Base-by-base conservation (phyloP, 2,888 invertebrate species). In the Drosophila niveifrons region DNA sequence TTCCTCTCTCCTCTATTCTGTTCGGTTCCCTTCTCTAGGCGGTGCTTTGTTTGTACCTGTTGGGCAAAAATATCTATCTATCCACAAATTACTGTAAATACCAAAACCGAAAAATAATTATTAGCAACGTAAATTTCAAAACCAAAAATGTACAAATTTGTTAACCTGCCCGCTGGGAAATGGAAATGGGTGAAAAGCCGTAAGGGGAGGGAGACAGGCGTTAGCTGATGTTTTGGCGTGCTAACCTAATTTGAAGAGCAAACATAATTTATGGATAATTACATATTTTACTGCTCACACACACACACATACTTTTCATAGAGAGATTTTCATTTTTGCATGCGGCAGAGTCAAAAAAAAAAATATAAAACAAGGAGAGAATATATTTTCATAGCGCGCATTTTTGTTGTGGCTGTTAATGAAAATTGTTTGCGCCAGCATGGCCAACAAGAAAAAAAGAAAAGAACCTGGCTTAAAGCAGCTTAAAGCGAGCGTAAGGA, bases 211-310 rank as follows among this genome's bases (percentile, higher is more conserved):
- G 7, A n/a, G 18, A 2, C 43, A 15, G 46, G 44, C 4, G 39
- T 8, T 15, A n/a, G 39, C 13, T 41, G 39, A 15, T 41, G 39
- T 41, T 41, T 41, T 41, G 55, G 48, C 34, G 46, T 56, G 66
- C 55, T 64, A 67, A 72, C 63, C 64, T 72, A 65, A 65, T 78
- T 70, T 69, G 48, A 72, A 70, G 46, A 62, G 75, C 58, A 72
- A 63, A 64, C 68, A 70, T 77, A 82, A 76, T 86, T 77, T 69
- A 75, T 69, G 70, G 57, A 69, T 88, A 86, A 78, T 88, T 86
- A 72, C 71, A 88, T 73, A 78, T 80, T 75, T 79, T 61, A 62
- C 62, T 43, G 31, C 17, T 17, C 46, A 17, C 51, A 62, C 48
- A 52, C 44, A 53, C 29, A 57, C 13, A 55, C 7, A 46, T 44